Base-by-base conservation (phyloP, 2,888 invertebrate genomes). In the Drosophila anomalata region DNA sequence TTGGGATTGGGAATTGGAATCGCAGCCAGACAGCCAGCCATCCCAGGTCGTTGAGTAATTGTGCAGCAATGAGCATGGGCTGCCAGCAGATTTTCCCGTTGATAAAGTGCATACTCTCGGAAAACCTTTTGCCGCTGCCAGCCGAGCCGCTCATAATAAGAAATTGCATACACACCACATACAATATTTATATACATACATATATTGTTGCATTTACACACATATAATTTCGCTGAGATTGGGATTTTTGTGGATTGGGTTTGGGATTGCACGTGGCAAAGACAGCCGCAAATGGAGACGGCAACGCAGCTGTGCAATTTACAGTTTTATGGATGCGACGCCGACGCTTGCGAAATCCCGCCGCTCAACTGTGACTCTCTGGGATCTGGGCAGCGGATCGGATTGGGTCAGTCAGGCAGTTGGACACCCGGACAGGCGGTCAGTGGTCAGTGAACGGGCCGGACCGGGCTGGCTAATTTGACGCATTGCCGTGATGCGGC, bases 281-380 rank as follows among this genome's bases (percentile, higher is more conserved):
- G 75, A 33, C 61, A 71, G 82, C 59, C 75, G 41, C 62, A 68
- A 72, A 72, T 72, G 69, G 47, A 67, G 70, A 73, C 55, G 46
- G 39, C 54, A 74, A 74, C 70, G 86, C 83, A 87, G 89, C 83
- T 89, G 88, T 77, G 88, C 89, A 83, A 88, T 83, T 88, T 86
- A 57, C 72, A 72, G 89, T 88, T 85, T 86, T 88, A 82, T 76
- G 60, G 74, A 70, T 74, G 70, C 68, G 68, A 48, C 55, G 53
- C 57, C 57, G 54, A 24, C 12, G 71, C 69, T 84, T 85, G 88
- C 89, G 84, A 85, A 86, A 79, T 33, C 8, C 48, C 20, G 9
- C 31, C 20, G 26, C 33, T 42, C 14, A 1, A 26, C 24, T 36
- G 36, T 29, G 39, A 14, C 31, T 66, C 20, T 29, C 46, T 48